Evolutionary conservation across 2,888 invertebrate species (phyloP).

Genomic region (Litoditis marina): DNA sequence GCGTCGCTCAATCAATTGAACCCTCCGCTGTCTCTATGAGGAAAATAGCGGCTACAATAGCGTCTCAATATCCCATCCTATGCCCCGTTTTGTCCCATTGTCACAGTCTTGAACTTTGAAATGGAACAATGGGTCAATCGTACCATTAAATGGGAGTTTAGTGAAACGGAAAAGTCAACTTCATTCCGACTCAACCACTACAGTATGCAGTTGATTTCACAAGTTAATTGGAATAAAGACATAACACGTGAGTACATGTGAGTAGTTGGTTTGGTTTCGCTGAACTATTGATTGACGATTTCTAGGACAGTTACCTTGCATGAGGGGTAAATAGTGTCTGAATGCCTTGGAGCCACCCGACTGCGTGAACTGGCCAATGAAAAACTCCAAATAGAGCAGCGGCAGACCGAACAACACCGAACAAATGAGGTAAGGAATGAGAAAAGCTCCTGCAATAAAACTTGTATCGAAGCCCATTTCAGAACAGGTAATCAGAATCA

Average conservation of each 20-base stretch:
- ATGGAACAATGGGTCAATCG: too few species aligned
- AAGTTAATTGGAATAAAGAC: neutral
- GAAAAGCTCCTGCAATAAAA: constrained; percentile 11
- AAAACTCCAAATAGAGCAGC: constrained; percentile 15
- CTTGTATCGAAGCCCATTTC: too few species aligned
- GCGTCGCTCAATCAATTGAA: too few species aligned
- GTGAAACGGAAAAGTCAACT: neutral
- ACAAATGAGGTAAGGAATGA: constrained; percentile 13
- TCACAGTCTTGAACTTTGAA: too few species aligned
- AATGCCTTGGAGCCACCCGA: constrained; percentile 13
- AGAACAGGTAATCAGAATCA: too few species aligned
- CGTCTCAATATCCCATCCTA: too few species aligned
- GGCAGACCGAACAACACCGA: constrained; percentile 14
- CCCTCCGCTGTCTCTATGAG: too few species aligned
- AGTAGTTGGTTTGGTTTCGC: too few species aligned
- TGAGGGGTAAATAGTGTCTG: constrained; percentile 7
- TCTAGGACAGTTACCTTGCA: constrained; percentile 9
- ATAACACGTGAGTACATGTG: neutral
- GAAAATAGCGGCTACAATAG: too few species aligned
- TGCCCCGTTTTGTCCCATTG: too few species aligned
- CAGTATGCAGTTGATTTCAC: neutral
- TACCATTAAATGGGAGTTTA: too few species aligned
- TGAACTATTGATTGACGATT: too few species aligned
- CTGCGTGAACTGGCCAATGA: constrained; percentile 13
- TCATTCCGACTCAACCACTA: neutral